Evolutionary conservation across 23 tunicate species (phyloP).

Genomic region (Corella eumyota): DNA sequence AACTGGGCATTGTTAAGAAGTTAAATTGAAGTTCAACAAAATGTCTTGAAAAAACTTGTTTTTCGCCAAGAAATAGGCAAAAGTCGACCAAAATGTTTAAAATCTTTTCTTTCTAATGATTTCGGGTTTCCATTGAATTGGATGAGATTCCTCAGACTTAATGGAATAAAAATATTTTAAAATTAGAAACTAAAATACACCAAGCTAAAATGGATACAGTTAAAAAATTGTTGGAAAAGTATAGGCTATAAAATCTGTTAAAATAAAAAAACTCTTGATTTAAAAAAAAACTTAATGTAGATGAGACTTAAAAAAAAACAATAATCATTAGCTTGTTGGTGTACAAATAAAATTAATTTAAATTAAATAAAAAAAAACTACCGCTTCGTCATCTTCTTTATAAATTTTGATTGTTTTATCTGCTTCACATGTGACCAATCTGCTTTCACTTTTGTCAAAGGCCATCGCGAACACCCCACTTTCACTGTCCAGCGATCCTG

Average conservation of each 20-base stretch:
- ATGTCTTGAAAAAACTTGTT: too few species aligned
- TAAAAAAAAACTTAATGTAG: too few species aligned
- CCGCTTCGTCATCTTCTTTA: constrained; percentile 97
- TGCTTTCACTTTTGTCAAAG: constrained; percentile 80
- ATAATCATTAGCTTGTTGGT: too few species aligned
- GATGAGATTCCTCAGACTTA: constrained; percentile 81
- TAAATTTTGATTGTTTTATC: constrained; percentile 97
- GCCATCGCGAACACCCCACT: constrained; percentile 93
- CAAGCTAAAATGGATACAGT: background rate
- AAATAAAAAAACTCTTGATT: background rate
- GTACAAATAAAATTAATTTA: background rate
- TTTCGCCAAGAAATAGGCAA: too few species aligned
- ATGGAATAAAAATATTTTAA: constrained; percentile 1
- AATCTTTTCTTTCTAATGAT: constrained; percentile 80
- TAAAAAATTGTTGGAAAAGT: background rate
- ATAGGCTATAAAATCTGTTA: background rate
- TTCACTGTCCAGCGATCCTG: constrained; percentile 97
- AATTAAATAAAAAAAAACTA: constrained; percentile 1
- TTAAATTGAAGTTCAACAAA: too few species aligned
- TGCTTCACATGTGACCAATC: constrained; percentile 93
- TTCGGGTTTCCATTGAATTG: constrained; percentile 93
- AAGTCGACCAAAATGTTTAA: too few species aligned
- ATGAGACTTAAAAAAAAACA: too few species aligned
- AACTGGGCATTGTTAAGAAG: too few species aligned
- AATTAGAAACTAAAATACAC: too few species aligned